Evolutionary conservation across 2,113 vertebrate genomes (phyloP).

Genomic region (Actinemys pallida): DNA sequence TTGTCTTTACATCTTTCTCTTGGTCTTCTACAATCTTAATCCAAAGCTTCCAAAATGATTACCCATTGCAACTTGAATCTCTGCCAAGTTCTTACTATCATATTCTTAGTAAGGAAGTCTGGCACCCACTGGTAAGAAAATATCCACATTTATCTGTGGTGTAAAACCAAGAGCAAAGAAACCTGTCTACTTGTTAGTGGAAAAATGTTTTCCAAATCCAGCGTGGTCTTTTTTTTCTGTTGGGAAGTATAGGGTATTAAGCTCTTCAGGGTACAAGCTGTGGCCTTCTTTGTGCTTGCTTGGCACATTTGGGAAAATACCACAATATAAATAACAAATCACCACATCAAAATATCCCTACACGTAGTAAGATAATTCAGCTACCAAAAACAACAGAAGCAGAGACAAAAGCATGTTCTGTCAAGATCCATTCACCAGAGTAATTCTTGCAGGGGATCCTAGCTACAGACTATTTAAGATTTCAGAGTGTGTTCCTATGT

Average conservation of each 20-base stretch:
- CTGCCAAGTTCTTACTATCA: not conserved
- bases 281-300: not conserved
- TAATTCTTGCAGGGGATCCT: not conserved
- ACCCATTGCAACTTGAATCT: not conserved
- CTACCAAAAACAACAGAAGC: not conserved
- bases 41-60: not conserved
- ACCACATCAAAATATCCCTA: not conserved
- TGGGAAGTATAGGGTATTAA: not conserved
- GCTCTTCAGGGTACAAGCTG: not conserved
- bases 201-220: not conserved
- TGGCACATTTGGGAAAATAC: not conserved
- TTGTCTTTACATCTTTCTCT: not conserved
- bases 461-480: fast-evolving
- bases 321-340: not conserved
- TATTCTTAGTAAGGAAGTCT: not conserved
- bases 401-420: not conserved
- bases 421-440: not conserved
- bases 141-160: not conserved
- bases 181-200: not conserved
- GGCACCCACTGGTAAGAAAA: not conserved
- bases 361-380: not conserved
- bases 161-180: not conserved
- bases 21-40: not conserved
- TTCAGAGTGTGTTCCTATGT: not conserved
- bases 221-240: not conserved